Base-by-base conservation (phyloP, 2,888 invertebrate genomes). In the Pristionchus maxplancki region DNA sequence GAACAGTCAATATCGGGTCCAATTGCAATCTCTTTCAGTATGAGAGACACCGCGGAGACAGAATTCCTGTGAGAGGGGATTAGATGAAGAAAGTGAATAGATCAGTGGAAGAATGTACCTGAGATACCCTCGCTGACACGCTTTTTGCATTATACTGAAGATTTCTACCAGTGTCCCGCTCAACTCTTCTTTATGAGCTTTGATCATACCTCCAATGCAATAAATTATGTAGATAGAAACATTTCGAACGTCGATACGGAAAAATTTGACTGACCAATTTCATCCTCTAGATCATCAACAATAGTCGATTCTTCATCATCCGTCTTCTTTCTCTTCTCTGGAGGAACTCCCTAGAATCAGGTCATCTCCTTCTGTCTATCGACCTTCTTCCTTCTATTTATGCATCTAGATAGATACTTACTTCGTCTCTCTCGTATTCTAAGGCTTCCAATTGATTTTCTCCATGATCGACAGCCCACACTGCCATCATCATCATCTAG, bases 201-300 rank as follows among this genome's bases (percentile, higher is more conserved):
- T n/a, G 28, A 50, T 24, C 81, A 81, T 81, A 17, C 48, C 81
- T 81, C 28, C n/a, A 81, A 48, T 28, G 5, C 5, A 40, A 48
- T 81, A 34, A n/a, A n/a, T 81, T 1, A 20, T 71, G 71, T 34
- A n/a, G n/a, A n/a, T n/a, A n/a, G n/a, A n/a, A n/a, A n/a, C n/a
- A n/a, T n/a, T n/a, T n/a, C n/a, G n/a, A n/a, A n/a, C n/a, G n/a
- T n/a, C n/a, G n/a, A n/a, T n/a, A n/a, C n/a, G n/a, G n/a, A n/a
- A n/a, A n/a, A n/a, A n/a, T n/a, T n/a, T n/a, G n/a, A n/a, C 81
- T 31, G 15, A 81, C 81, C 50, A 13, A 17, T 9, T 81, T 81
- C 81, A 48, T 81, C 50, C 11, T 81, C 81, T 28, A 81, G 15
- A 81, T 81, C 81, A 9, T 50, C 31, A 8, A 81, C 81, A n/a